Conservation (phyloP, 1,140 invertebrate species). For the Danaus melanippus region DNA sequence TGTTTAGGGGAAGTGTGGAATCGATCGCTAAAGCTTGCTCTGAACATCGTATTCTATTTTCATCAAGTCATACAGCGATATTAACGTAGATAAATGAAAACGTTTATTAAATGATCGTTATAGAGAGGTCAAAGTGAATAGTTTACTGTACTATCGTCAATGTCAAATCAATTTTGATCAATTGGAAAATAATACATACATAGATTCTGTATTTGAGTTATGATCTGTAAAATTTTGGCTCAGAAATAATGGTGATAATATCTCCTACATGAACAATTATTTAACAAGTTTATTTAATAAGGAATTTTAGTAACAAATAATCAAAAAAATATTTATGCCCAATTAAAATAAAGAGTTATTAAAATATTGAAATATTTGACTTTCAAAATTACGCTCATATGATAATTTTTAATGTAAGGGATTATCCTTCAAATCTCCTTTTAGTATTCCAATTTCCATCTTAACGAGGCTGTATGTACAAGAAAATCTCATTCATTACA, state of each 20-base stretch:
- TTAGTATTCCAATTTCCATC: slow-evolving; percentile 18
- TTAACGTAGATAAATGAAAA: slow-evolving; percentile 26
- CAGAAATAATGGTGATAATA: too few species aligned
- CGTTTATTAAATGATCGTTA: slow-evolving; percentile 7
- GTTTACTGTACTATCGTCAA: slow-evolving; percentile 9
- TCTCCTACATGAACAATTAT: too few species aligned
- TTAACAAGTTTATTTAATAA: too few species aligned
- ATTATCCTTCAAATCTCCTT: too few species aligned
- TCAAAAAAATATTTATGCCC: too few species aligned
- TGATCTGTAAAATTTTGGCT: too few species aligned
- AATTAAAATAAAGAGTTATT: too few species aligned
- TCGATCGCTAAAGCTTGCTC: slow-evolving; percentile 20
- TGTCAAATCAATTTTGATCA: slow-evolving; percentile 37
- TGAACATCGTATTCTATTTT: slow-evolving; percentile 24
- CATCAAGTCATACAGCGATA: slow-evolving; percentile 19
- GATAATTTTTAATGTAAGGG: too few species aligned
- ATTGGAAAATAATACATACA: slow-evolving; percentile 30
- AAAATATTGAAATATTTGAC: too few species aligned
- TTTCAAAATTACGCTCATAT: neutral
- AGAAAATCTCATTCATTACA: slow-evolving; percentile 31
- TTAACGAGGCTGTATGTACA: slow-evolving; percentile 16
- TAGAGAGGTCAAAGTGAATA: slow-evolving; percentile 2
- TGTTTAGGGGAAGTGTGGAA: slow-evolving; percentile 14
- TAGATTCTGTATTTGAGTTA: too few species aligned
- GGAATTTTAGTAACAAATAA: too few species aligned